Evolutionary conservation across 2,113 vertebrate genomes (phyloP).

Genomic region (Psilopsiagon aurifrons): DNA sequence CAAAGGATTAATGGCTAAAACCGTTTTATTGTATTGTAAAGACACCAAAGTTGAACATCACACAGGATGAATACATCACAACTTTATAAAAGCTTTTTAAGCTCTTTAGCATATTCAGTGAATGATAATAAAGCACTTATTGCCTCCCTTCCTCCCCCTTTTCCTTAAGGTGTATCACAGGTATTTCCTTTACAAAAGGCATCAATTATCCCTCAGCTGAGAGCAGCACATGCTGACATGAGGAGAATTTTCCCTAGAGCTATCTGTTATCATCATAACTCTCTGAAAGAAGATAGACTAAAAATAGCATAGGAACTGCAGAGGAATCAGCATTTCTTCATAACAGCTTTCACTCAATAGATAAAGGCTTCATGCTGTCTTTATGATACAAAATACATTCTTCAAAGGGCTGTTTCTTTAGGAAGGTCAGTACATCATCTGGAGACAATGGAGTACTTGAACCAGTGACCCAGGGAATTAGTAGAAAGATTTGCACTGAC

Average conservation of each 20-base stretch:
- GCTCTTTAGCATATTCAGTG: not conserved
- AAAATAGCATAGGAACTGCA: not conserved
- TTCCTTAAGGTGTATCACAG: not conserved
- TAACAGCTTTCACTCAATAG: slow-evolving; percentile 12
- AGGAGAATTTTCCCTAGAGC: not conserved
- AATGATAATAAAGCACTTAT: not conserved
- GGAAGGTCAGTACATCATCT: not conserved
- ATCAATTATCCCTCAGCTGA: slow-evolving; percentile 33
- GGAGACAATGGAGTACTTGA: slow-evolving; percentile 36
- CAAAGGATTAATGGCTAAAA: not conserved
- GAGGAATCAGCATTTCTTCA: not conserved
- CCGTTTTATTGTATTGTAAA: slow-evolving; percentile 21
- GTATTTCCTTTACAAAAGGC: slow-evolving; percentile 73
- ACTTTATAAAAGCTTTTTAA: slow-evolving; percentile 65
- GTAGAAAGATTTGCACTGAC: not conserved
- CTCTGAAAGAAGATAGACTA: not conserved
- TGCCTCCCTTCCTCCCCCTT: not conserved
- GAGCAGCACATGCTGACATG: not conserved
- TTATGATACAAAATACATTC: slow-evolving; percentile 48
- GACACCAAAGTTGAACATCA: slow-evolving; percentile 11
- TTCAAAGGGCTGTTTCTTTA: slow-evolving; percentile 18
- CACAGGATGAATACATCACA: slow-evolving; percentile 50
- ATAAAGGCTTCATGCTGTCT: not conserved
- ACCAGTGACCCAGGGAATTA: slow-evolving; percentile 21
- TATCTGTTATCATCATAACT: not conserved